Evolutionary conservation across 2,888 invertebrate species (phyloP).

Genomic region (Horisme vitalbata): DNA sequence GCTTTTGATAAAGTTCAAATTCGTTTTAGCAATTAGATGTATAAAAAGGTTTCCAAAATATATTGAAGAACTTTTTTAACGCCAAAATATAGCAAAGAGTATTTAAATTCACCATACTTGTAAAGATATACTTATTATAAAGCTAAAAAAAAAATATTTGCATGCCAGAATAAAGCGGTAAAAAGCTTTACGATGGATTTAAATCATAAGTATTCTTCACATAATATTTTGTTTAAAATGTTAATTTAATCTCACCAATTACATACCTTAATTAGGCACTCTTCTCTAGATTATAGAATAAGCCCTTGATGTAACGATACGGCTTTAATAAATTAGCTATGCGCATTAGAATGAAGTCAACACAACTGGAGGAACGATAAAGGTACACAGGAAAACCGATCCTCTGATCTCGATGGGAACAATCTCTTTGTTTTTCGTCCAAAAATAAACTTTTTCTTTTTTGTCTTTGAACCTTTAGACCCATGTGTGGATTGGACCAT

Average conservation of each 20-base stretch:
- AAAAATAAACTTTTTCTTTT: constrained; percentile 67
- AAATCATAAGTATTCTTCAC: constrained; percentile 14
- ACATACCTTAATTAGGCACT: constrained; percentile 22
- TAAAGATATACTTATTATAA: too few relatives aligned
- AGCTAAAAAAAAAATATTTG: neutral
- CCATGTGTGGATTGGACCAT: constrained; percentile 73
- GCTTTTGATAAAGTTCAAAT: too few relatives aligned
- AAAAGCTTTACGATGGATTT: constrained; percentile 16
- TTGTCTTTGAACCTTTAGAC: constrained; percentile 70
- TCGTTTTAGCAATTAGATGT: too few relatives aligned
- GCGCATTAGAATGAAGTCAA: constrained; percentile 54
- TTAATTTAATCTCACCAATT: constrained; percentile 17
- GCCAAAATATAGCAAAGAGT: neutral
- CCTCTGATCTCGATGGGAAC: constrained; percentile 47
- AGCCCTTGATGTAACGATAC: constrained; percentile 33
- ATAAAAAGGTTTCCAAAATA: too few relatives aligned
- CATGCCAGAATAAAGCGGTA: neutral
- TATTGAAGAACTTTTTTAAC: neutral
- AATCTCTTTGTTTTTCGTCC: constrained; percentile 60
- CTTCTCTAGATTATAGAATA: constrained; percentile 40
- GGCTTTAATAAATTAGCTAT: constrained; percentile 51
- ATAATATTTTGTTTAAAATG: too few relatives aligned
- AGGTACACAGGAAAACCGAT: constrained; percentile 45
- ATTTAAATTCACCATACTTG: too few relatives aligned
- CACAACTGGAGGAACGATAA: constrained; percentile 46